A percentile compares a stretch with the other conserved stretches of the same genome.
Evolutionary conservation across 1,140 invertebrate genomes (phyloP).

Genomic region (Eueides isabella): DNA sequence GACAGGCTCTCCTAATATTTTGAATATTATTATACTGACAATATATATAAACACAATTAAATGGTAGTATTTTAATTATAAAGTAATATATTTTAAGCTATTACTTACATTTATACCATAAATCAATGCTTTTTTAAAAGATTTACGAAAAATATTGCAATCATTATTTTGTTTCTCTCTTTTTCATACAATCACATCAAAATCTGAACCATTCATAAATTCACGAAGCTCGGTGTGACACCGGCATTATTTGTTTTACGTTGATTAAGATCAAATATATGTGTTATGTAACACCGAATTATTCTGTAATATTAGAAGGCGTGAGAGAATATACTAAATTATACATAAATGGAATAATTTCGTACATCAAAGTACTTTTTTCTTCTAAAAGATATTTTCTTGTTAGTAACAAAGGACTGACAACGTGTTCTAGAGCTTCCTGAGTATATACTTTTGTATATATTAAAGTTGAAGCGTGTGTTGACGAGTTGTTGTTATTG

Average conservation of each 20-base stretch:
- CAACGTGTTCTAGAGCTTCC: background rate
- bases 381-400: background rate
- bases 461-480: no score
- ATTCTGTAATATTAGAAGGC: background rate
- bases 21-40: no score
- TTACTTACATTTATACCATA: no score
- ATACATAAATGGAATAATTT: background rate
- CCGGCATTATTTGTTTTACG: constrained; percentile 24
- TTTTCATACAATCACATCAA: background rate
- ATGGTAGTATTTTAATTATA: no score
- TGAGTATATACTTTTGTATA: background rate
- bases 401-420: background rate
- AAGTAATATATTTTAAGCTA: no score
- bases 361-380: constrained; percentile 5
- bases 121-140: no score
- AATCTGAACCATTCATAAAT: background rate
- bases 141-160: no score
- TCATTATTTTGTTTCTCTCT: no score
- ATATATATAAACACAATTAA: no score
- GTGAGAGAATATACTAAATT: background rate
- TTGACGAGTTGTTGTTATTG: no score
- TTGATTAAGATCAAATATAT: constrained; percentile 38
- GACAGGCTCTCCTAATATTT: no score
- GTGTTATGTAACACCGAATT: constrained; percentile 12
- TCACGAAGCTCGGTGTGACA: background rate